A percentile compares a stretch with the other conserved stretches of the same genome.
Conservation (phyloP, 2,888 invertebrate genomes). For the Mythimna pallens region DNA sequence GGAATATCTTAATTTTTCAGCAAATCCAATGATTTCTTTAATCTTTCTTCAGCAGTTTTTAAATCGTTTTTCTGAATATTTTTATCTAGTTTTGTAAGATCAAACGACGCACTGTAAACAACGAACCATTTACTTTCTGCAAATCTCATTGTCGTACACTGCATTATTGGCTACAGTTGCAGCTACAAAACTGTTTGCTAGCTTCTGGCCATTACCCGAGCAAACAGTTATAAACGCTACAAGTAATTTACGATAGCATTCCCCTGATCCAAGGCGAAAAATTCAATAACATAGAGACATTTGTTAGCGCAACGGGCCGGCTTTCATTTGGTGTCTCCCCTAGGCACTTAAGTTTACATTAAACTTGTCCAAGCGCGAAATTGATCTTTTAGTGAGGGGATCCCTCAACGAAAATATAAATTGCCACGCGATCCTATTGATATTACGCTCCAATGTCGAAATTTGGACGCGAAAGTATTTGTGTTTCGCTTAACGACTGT, state of each 20-base stretch:
- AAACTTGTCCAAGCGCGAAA: constrained; percentile 90
- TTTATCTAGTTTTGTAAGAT: background rate
- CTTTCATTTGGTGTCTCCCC: constrained; percentile 87
- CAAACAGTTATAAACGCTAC: constrained; percentile 53
- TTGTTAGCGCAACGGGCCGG: constrained; percentile 82
- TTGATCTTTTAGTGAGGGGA: constrained; percentile 89
- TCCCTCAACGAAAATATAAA: constrained; percentile 86
- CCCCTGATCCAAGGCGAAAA: constrained; percentile 73
- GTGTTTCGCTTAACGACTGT: constrained; percentile 61
- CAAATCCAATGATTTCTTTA: background rate
- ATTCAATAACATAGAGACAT: constrained; percentile 87
- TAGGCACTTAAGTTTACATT: constrained; percentile 89
- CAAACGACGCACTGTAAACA: background rate
- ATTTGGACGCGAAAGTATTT: constrained; percentile 66
- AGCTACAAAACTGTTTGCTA: constrained; percentile 21
- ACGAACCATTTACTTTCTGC: background rate
- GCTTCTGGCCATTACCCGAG: constrained; percentile 42
- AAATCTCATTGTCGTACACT: background rate
- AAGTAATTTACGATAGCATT: constrained; percentile 70
- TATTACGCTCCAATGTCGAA: constrained; percentile 76
- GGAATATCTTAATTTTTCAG: background rate
- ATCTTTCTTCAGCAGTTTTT: background rate
- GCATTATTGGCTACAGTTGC: constrained; percentile 9
- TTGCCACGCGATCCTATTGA: constrained; percentile 84
- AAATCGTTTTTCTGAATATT: background rate